These are phyloP conservation scores for Dryoscopus gambensis DNA, from an alignment of 2,113 vertebrate genomes.

Conservation along the genomic window DNA sequence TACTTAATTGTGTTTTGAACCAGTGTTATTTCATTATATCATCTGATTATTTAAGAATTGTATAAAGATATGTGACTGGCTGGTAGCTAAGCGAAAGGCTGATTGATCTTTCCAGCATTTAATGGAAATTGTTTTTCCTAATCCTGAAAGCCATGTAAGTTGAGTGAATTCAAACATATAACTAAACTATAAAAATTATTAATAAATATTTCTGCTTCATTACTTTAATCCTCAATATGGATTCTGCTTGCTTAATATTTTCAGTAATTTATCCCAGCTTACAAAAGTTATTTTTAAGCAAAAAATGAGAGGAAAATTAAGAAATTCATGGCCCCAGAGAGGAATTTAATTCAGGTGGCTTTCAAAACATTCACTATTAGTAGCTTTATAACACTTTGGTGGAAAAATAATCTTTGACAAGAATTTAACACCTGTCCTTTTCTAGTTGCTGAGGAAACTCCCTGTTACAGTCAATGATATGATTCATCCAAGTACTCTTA, in stretches of 20 bases:
- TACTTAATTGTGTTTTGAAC: not conserved
- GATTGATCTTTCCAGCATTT: not conserved
- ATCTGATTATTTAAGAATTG: not conserved
- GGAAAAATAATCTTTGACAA: not conserved
- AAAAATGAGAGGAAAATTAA: not conserved
- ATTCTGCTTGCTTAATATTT: not conserved
- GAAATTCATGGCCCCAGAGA: not conserved
- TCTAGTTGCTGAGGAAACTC: not conserved
- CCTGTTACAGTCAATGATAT: rapidly evolving
- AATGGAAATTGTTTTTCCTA: not conserved
- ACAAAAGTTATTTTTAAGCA: not conserved
- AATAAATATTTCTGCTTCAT: not conserved
- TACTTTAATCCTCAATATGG: not conserved
- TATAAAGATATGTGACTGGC: not conserved
- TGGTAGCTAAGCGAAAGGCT: not conserved
- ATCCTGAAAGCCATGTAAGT: not conserved
- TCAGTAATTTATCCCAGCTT: not conserved
- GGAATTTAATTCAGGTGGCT: not conserved
- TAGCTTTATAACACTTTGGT: rapidly evolving
- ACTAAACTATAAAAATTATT: not conserved
- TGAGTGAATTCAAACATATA: not conserved
- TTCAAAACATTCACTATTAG: not conserved
- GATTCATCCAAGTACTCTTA: not conserved
- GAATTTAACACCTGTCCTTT: not conserved
- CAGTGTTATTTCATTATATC: not conserved